Percentiles rank a stretch among this genome's conserved stretches.
Evolutionary conservation across 1,140 invertebrate genomes (phyloP).

Genomic region (Galendromus occidentalis): DNA sequence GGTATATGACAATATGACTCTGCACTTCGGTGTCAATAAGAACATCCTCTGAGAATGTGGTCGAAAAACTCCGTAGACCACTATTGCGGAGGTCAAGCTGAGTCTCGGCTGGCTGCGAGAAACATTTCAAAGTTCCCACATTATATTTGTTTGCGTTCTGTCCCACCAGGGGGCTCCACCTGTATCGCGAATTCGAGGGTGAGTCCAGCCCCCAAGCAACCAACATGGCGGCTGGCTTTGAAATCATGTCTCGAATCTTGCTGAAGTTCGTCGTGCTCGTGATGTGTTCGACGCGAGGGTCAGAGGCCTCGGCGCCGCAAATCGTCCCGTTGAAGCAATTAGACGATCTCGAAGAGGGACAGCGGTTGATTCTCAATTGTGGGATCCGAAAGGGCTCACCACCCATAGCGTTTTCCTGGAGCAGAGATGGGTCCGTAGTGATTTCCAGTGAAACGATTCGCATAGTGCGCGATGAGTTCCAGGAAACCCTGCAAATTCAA

Average conservation of each 20-base stretch:
- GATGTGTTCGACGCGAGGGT: background rate
- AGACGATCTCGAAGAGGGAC: background rate
- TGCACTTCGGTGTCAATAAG: no score
- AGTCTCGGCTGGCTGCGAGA: no score
- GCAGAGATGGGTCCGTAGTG: background rate
- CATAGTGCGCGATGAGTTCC: background rate
- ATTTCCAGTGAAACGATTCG: background rate
- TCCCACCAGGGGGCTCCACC: background rate
- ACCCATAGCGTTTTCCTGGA: background rate
- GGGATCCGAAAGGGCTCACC: background rate
- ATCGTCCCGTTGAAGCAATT: background rate
- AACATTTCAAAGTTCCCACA: no score
- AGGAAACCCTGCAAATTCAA: background rate
- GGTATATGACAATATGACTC: no score
- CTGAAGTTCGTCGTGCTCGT: background rate
- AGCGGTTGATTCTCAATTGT: background rate
- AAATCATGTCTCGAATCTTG: background rate
- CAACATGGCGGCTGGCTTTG: slow-evolving; percentile 1
- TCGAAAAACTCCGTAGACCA: no score
- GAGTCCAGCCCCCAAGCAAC: background rate
- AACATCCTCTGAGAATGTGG: no score
- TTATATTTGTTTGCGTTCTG: background rate
- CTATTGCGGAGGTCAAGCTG: no score
- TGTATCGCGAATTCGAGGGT: background rate
- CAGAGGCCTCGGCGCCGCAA: background rate